phyloP scores from a whole-genome alignment of 1,140 invertebrate species.

The Magallana angulata region DNA sequence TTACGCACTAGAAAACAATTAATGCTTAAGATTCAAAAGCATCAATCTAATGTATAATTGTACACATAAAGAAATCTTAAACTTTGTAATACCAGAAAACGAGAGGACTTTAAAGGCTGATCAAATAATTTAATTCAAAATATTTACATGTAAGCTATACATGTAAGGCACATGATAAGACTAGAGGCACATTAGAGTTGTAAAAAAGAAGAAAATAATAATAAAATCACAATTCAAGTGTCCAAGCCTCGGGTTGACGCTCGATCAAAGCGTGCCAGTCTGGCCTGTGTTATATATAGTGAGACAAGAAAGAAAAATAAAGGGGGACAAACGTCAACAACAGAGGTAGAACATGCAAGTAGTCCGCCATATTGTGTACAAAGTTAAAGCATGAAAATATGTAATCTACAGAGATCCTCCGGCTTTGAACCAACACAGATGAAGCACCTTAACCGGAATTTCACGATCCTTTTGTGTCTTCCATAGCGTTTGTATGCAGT shows the following conservation, averaged over 20 bases:
- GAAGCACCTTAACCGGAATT: not conserved
- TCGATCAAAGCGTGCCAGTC: not conserved
- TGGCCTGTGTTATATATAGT: not conserved
- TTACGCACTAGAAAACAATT: no score
- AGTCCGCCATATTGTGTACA: slow-evolving; percentile 25
- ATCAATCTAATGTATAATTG: no score
- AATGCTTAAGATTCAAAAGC: no score
- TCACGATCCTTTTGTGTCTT: slow-evolving; percentile 37
- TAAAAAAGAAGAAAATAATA: not conserved
- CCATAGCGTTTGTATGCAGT: not conserved
- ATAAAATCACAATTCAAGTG: slow-evolving; percentile 25
- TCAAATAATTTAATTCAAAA: slow-evolving; percentile 30
- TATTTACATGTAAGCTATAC: slow-evolving; percentile 8
- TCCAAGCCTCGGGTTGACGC: not conserved
- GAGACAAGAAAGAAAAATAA: slow-evolving; percentile 1
- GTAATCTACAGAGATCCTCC: not conserved
- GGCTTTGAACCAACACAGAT: not conserved
- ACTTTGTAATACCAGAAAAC: not conserved
- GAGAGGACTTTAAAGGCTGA: slow-evolving; percentile 1
- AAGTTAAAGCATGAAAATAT: not conserved
- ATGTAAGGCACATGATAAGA: slow-evolving; percentile 22
- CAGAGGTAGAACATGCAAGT: slow-evolving; percentile 31
- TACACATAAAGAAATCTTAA: no score
- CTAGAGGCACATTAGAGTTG: slow-evolving; percentile 25
- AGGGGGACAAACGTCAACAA: slow-evolving; percentile 8